Percentiles rank a stretch among this genome's conserved stretches.
phyloP scores from a whole-genome alignment of 1,140 invertebrate species.

The Pogonomyrmex barbatus region DNA sequence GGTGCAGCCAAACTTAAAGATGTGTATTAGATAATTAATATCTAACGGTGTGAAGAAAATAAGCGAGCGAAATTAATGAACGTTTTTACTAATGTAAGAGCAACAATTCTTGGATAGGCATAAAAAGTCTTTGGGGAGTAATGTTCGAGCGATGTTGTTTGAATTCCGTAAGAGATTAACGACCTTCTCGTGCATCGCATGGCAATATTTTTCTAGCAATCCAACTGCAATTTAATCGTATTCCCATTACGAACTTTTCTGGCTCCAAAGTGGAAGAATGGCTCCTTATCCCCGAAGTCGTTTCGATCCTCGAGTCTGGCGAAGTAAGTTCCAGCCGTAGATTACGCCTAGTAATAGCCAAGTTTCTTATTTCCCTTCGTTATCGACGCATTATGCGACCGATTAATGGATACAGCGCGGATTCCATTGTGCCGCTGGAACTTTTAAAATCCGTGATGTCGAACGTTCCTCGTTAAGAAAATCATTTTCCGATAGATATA shows the following conservation, averaged over 20 bases:
- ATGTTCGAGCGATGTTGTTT: constrained; percentile 23
- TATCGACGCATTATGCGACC: constrained; percentile 48
- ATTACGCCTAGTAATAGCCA: constrained; percentile 51
- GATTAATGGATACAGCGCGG: constrained; percentile 42
- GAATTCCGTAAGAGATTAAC: constrained; percentile 57
- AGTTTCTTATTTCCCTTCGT: constrained; percentile 47
- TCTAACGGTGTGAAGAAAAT: not conserved
- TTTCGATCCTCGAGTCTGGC: constrained; percentile 41
- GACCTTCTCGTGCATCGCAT: constrained; percentile 50
- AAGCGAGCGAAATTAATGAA: constrained; percentile 9
- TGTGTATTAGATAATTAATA: not conserved
- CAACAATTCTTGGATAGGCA: constrained; percentile 11
- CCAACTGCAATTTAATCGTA: constrained; percentile 64
- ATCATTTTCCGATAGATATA: constrained; percentile 47
- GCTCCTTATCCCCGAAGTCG: constrained; percentile 58
- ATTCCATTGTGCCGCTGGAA: constrained; percentile 9
- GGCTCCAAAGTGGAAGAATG: constrained; percentile 55
- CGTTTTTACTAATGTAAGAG: constrained; percentile 1
- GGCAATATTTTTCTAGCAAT: constrained; percentile 63
- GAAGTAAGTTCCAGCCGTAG: constrained; percentile 53
- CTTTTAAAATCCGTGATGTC: not conserved
- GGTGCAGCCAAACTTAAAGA: not conserved
- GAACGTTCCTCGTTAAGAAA: constrained; percentile 13
- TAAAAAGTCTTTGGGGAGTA: not conserved
- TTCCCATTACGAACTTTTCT: constrained; percentile 64